phyloP scores from a whole-genome alignment of 1,140 invertebrate species.

The Panagrolaimus sp. region DNA sequence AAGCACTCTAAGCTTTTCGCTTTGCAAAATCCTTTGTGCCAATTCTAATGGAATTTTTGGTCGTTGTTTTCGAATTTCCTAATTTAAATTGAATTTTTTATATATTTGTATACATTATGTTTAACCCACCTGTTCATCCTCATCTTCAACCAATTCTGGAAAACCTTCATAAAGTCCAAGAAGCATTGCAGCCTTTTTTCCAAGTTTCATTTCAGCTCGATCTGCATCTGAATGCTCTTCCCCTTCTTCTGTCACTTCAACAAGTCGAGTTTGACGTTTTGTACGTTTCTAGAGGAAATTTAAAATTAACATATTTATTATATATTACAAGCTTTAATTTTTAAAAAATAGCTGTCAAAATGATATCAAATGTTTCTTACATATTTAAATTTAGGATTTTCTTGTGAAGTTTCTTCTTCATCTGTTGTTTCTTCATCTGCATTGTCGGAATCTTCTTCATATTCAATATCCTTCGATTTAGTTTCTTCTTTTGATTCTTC shows the following conservation, averaged over 20 bases:
- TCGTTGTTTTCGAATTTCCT: not conserved
- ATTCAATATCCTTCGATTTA: constrained; percentile 20
- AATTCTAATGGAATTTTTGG: constrained; percentile 4
- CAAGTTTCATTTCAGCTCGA: constrained; percentile 17
- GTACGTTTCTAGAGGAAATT: constrained; percentile 15
- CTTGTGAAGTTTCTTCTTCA: constrained; percentile 5
- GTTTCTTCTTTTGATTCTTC: constrained; percentile 14
- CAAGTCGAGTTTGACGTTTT: constrained; percentile 11
- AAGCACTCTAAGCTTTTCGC: not conserved
- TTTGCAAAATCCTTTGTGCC: not conserved
- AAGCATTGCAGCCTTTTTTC: constrained; percentile 29
- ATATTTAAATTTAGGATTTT: not conserved
- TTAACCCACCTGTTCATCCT: constrained; percentile 6
- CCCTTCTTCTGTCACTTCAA: constrained; percentile 16
- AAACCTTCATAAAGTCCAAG: constrained; percentile 27
- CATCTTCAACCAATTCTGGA: constrained; percentile 27
- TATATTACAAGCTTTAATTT: too few relatives aligned
- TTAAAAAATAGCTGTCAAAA: not conserved
- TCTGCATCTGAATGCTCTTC: not conserved
- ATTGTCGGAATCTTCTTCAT: constrained; percentile 17
- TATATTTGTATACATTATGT: not conserved
- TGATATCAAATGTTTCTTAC: not conserved
- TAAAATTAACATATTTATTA: constrained; percentile 20
- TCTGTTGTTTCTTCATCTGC: constrained; percentile 18
- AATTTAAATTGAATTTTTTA: not conserved